Evolutionary conservation across 2,888 invertebrate species (phyloP), one percentile per base, ranked within the genome.

Genomic region (Stegana nigrithorax): DNA sequence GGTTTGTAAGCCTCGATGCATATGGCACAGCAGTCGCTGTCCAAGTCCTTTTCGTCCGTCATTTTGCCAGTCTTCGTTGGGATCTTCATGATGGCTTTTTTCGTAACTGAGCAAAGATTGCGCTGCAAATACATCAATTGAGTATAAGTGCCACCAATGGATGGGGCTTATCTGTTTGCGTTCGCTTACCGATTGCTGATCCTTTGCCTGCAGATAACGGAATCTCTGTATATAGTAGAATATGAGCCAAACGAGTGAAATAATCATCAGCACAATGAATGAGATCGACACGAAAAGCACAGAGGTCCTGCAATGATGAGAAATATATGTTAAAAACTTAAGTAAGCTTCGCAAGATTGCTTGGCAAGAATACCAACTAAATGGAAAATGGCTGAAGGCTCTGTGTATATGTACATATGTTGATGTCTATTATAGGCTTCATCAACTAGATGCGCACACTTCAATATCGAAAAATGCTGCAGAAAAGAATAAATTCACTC

Each of bases 161-260:
- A 4, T 47, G 21, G 21, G 4, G 17, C n/a, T n/a, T n/a, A n/a
- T n/a, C n/a, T n/a, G n/a, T n/a, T n/a, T n/a, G n/a, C n/a, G n/a
- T n/a, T n/a, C 65, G 87, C 90, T 89, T 79, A 96, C 95, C 83
- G 95, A 95, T 70, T 97, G 90, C 81, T 95, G 89, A 84, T 97
- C 96, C 87, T 97, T 97, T 64, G 96, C 96, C 85, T 97, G 95
- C 66, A 96, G 92, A 83, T 97, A 96, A 65, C 97, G 89, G 87
- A 97, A 96, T 72, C 96, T 88, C 87, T 97, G 97, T 59, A 97
- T 93, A 86, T 97, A 97, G 88, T 97, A 97, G 87, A 97, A 97
- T 65, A 97, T 92, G 44, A 97, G 90, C 97, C 97, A 97, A 21
- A 96, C 95, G 75, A 97, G 87, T 1, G 96, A 96, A 71, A 97